phyloP scores from a whole-genome alignment of 2,888 invertebrate genomes.

The Phengaris alcon region DNA sequence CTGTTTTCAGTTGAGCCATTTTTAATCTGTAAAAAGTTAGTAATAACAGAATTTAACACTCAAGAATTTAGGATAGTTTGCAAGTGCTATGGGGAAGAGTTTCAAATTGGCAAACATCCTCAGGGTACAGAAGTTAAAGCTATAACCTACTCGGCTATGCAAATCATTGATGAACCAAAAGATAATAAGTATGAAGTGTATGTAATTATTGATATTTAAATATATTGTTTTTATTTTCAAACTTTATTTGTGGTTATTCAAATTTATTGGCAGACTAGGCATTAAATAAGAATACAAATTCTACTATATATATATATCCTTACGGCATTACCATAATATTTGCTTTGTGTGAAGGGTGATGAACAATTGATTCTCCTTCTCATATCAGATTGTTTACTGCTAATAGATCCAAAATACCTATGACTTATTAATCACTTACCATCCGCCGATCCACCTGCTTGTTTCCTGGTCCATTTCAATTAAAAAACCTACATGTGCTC shows the following conservation, averaged over 20 bases:
- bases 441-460: no score
- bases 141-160: constrained; percentile 99
- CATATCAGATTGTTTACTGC: no score
- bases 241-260: not conserved
- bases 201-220: constrained; percentile 97
- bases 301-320: no score
- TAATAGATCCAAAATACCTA: no score
- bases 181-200: constrained; percentile 90
- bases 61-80: constrained; percentile 90
- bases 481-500: no score
- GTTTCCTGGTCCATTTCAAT: no score
- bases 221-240: constrained; percentile 32
- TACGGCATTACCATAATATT: no score
- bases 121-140: constrained; percentile 99
- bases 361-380: no score
- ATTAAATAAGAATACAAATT: no score
- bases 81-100: constrained; percentile 95
- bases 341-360: no score
- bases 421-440: no score
- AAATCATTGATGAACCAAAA: constrained; percentile 86
- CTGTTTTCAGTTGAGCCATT: constrained; percentile 95
- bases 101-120: constrained; percentile 94
- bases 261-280: not conserved
- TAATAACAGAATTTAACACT: constrained; percentile 91
- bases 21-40: constrained; percentile 91